Conservation (phyloP, 2,888 invertebrate species). For the Noctua janthe region DNA sequence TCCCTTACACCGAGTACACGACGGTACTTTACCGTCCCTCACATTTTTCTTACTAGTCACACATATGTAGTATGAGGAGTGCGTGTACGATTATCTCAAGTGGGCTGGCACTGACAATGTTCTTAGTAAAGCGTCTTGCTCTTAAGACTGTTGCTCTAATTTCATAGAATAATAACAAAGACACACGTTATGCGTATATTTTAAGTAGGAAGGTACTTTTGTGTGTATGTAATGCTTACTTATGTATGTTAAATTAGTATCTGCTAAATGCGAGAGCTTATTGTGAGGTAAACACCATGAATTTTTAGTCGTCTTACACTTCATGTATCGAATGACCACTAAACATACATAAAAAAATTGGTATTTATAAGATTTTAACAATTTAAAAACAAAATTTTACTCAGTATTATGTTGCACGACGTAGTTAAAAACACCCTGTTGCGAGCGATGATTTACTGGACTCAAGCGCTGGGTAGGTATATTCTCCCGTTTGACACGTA, state of each 20-base stretch:
- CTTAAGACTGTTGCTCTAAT: slow-evolving; percentile 35
- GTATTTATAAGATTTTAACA: no score
- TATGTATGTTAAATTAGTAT: background rate
- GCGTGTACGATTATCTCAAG: slow-evolving; percentile 46
- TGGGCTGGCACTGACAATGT: slow-evolving; percentile 30
- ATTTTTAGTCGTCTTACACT: no score
- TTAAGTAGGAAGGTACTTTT: background rate
- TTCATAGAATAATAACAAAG: slow-evolving; percentile 19
- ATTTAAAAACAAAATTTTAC: no score
- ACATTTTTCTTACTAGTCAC: slow-evolving; percentile 25
- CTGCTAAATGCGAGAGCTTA: no score
- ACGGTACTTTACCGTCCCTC: slow-evolving; percentile 20
- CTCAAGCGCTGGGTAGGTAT: no score
- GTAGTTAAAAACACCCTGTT: no score
- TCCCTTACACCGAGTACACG: background rate
- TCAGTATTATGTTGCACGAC: no score
- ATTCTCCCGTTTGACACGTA: no score
- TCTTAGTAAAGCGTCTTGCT: slow-evolving; percentile 17
- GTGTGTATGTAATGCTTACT: background rate
- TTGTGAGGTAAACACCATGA: no score
- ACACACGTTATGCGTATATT: background rate
- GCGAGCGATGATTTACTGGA: no score
- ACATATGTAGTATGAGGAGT: slow-evolving; percentile 9
- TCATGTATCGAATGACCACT: no score
- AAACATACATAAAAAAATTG: no score